phyloP scores from a whole-genome alignment of 2,888 invertebrate species.

The Heteromyza rotundicornis region DNA sequence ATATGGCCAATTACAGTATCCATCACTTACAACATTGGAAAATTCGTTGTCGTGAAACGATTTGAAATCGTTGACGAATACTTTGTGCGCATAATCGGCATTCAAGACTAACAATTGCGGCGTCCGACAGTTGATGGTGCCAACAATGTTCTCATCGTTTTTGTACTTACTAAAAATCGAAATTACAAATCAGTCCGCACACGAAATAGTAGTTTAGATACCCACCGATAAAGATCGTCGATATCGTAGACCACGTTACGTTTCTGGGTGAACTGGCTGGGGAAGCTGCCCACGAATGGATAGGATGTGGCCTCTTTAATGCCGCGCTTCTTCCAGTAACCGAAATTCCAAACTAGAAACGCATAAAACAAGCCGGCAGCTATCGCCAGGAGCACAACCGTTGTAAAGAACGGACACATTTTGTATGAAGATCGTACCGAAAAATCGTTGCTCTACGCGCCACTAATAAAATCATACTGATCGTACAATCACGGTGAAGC shows the following conservation, averaged over 20 bases:
- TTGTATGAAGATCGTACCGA: too few species aligned
- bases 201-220: neutral
- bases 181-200: neutral
- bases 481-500: too few species aligned
- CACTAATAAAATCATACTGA: too few species aligned
- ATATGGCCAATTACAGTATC: neutral
- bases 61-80: slow-evolving; percentile 62
- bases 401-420: slow-evolving; percentile 28
- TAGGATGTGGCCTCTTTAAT: slow-evolving; percentile 55
- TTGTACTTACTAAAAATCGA: slow-evolving; percentile 38
- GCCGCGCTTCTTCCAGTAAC: slow-evolving; percentile 59
- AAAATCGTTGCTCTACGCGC: too few species aligned
- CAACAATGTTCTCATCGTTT: slow-evolving; percentile 54
- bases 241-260: slow-evolving; percentile 53
- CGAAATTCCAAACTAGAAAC: slow-evolving; percentile 51
- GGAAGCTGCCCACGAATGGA: slow-evolving; percentile 58
- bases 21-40: slow-evolving; percentile 40
- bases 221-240: slow-evolving; percentile 60
- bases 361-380: slow-evolving; percentile 37
- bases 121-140: slow-evolving; percentile 53
- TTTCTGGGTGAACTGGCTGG: slow-evolving; percentile 45
- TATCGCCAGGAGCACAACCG: slow-evolving; percentile 24
- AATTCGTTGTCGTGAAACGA: slow-evolving; percentile 57
- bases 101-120: slow-evolving; percentile 59
- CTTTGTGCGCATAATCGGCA: slow-evolving; percentile 53